These are phyloP conservation scores for Athrips mouffetella DNA, from an alignment of 2,888 invertebrate species.

Conservation along the genomic window DNA sequence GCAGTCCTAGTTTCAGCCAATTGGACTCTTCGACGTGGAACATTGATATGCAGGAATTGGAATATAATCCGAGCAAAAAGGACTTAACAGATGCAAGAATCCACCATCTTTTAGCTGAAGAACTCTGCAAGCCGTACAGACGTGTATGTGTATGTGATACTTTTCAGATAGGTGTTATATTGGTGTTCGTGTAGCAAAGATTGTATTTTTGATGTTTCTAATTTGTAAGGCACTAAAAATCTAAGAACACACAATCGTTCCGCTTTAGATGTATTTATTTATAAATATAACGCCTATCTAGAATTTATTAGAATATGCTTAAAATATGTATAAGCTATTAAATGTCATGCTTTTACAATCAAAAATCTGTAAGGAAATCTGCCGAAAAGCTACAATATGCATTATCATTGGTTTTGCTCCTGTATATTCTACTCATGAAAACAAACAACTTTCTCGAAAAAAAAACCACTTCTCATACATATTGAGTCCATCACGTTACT, in stretches of 20 bases:
- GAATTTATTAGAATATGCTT: too few relatives aligned
- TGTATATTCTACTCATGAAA: too few relatives aligned
- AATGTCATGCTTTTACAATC: too few relatives aligned
- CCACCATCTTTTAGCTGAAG: slow-evolving; percentile 94
- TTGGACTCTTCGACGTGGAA: slow-evolving; percentile 92
- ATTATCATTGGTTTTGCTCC: too few relatives aligned
- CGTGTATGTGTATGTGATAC: slow-evolving; percentile 79
- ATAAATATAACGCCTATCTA: slow-evolving; percentile 13
- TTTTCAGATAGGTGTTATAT: slow-evolving; percentile 19
- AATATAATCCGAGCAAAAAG: slow-evolving; percentile 94
- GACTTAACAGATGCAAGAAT: slow-evolving; percentile 96
- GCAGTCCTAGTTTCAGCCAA: slow-evolving; percentile 90
- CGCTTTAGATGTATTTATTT: slow-evolving; percentile 2
- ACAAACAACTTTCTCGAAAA: too few relatives aligned
- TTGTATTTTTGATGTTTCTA: not conserved
- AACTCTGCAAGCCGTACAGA: slow-evolving; percentile 91
- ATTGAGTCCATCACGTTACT: too few relatives aligned
- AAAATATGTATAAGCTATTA: too few relatives aligned
- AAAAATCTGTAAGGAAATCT: too few relatives aligned
- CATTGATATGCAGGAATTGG: slow-evolving; percentile 94
- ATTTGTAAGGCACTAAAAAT: not conserved
- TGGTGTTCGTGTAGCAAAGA: slow-evolving; percentile 7
- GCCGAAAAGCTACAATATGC: too few relatives aligned
- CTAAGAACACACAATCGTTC: not conserved
- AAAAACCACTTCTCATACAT: too few relatives aligned